Conservation (phyloP, 2,797 vertebrate genomes). For the Bothrops alternatus region DNA sequence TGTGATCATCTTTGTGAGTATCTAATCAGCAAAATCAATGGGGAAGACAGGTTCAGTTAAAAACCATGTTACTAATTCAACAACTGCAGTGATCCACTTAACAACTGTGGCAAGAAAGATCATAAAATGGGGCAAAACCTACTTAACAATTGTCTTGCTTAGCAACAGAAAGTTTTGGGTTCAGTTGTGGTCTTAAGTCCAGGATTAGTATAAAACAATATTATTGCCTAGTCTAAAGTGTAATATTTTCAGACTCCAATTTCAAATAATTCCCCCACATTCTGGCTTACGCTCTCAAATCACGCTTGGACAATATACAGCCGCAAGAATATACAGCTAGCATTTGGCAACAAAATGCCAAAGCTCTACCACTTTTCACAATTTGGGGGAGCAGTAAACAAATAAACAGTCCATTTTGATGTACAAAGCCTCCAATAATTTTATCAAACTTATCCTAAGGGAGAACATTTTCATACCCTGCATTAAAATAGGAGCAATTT, state of each 20-base stretch:
- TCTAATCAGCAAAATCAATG: background rate
- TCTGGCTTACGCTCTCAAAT: background rate
- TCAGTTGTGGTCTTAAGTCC: background rate
- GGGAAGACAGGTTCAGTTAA: background rate
- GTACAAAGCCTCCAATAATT: background rate
- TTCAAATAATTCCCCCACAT: background rate
- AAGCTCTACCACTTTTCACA: background rate
- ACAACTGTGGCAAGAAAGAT: background rate
- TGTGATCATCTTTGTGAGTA: background rate
- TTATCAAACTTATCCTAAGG: background rate
- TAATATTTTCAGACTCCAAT: background rate
- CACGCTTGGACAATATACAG: background rate
- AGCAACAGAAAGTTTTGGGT: background rate
- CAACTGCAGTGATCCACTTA: background rate
- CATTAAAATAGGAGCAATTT: background rate
- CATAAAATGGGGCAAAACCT: background rate
- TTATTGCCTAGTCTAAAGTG: constrained; percentile 25
- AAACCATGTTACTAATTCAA: background rate
- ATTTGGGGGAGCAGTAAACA: background rate
- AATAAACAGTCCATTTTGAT: background rate
- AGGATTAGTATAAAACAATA: background rate
- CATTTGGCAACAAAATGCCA: background rate
- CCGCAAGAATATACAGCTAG: background rate
- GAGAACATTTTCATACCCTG: background rate
- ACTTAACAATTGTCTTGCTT: background rate